Percentiles rank a stretch among this genome's conserved stretches.
Evolutionary conservation across 2,797 vertebrate genomes (phyloP).

Genomic region (Mormyrus proboscirostris): DNA sequence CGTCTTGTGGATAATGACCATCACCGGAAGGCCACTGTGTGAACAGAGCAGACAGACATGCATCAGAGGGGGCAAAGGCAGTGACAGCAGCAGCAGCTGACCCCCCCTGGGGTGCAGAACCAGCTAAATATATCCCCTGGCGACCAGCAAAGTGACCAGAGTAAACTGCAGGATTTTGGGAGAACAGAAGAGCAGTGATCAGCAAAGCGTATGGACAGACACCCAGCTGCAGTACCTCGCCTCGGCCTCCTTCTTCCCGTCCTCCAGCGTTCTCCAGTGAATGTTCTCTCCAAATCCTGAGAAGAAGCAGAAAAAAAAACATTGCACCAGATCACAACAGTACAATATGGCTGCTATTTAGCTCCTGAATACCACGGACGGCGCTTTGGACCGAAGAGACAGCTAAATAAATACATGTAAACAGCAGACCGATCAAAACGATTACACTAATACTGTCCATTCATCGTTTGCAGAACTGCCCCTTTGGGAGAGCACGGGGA

Average conservation of each 20-base stretch:
- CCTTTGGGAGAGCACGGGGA: neutral
- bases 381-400: neutral
- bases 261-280: slow-evolving; percentile 90
- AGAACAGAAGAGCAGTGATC: neutral
- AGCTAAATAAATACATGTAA: neutral
- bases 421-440: neutral
- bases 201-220: neutral
- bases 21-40: slow-evolving; percentile 84
- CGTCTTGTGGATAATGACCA: slow-evolving; percentile 95
- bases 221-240: slow-evolving; percentile 68
- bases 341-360: neutral
- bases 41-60: slow-evolving; percentile 32
- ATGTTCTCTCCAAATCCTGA: slow-evolving; percentile 94
- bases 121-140: neutral
- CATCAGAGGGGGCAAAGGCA: neutral
- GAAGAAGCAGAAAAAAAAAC: neutral
- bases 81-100: neutral
- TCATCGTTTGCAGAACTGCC: neutral
- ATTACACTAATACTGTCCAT: neutral
- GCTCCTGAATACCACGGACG: neutral
- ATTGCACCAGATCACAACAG: neutral
- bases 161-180: neutral
- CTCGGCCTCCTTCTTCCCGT: slow-evolving; percentile 89
- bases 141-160: neutral
- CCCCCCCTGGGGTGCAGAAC: neutral